phyloP scores from a whole-genome alignment of 2,113 vertebrate species.

The Silurus asotus region DNA sequence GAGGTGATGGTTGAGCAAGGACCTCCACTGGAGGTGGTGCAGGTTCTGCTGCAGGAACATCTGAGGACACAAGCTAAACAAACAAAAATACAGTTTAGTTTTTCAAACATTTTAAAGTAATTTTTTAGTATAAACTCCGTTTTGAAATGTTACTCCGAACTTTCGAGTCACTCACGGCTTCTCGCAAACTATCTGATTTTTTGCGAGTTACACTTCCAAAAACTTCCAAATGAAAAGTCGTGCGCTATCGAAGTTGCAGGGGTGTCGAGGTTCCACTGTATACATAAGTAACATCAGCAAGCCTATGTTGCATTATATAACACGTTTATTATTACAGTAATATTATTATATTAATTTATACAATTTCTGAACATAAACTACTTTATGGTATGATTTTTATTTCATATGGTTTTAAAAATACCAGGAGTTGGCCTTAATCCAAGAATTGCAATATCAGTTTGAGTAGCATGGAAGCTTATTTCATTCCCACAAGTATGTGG shows the following conservation, averaged over 20 bases:
- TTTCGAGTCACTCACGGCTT: too few species aligned
- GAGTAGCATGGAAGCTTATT: not conserved
- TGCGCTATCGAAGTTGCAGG: too few species aligned
- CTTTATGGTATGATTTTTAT: too few species aligned
- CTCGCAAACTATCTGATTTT: too few species aligned
- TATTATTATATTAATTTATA: too few species aligned
- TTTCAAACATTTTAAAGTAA: too few species aligned
- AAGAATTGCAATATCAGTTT: not conserved
- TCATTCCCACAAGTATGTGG: not conserved
- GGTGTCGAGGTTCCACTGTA: too few species aligned
- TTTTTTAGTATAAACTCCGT: too few species aligned
- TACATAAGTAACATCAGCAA: not conserved
- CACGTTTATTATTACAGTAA: not conserved
- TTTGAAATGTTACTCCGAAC: too few species aligned
- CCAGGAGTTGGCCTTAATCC: not conserved
- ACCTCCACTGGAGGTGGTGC: constrained; percentile 70
- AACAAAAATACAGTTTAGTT: not conserved
- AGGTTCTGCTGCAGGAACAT: constrained; percentile 67
- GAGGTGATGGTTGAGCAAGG: constrained; percentile 74
- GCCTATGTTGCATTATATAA: not conserved
- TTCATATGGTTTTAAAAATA: not conserved
- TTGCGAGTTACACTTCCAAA: too few species aligned
- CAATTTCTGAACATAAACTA: not conserved
- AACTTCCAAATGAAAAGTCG: too few species aligned
- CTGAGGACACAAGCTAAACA: constrained; percentile 83